A percentile compares a stretch with the other conserved stretches of the same genome.
These are phyloP conservation scores for Eupithecia subfuscata DNA, from an alignment of 2,888 invertebrate genomes.

Conservation along the genomic window DNA sequence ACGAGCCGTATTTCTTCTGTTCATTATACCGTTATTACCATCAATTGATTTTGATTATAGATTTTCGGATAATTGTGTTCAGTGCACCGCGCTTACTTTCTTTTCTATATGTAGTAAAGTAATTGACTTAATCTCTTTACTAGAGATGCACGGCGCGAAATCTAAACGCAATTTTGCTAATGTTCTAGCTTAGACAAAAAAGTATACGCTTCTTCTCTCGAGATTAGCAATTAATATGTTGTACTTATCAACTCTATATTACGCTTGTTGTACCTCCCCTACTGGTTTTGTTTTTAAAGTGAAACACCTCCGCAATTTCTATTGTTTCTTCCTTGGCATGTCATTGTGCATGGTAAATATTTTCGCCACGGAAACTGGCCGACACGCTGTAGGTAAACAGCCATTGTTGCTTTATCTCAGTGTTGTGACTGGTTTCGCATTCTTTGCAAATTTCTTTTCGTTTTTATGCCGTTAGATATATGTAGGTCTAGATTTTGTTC, in stretches of 20 bases:
- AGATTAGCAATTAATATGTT: neutral
- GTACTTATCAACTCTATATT: neutral
- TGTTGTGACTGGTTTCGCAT: constrained; percentile 33
- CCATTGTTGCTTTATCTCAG: constrained; percentile 36
- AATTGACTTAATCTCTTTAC: neutral
- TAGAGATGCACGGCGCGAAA: neutral
- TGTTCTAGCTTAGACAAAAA: neutral
- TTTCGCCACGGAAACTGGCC: constrained; percentile 35
- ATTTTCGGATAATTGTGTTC: neutral
- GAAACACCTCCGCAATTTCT: constrained; percentile 6
- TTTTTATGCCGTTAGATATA: neutral
- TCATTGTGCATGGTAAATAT: constrained; percentile 37
- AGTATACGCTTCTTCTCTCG: neutral
- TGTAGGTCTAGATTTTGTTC: neutral
- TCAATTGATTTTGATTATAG: neutral
- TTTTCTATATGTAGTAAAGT: neutral
- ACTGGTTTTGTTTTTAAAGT: neutral
- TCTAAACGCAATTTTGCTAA: neutral
- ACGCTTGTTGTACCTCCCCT: neutral
- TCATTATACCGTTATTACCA: neutral
- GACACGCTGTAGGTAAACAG: constrained; percentile 30
- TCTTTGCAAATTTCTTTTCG: constrained; percentile 17
- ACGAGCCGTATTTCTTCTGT: neutral
- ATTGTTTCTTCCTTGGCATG: constrained; percentile 30
- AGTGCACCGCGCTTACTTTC: neutral